Percentiles rank a stretch among this genome's conserved stretches.
Conservation (phyloP, 2,888 invertebrate genomes). For the Ormyrus rosae region DNA sequence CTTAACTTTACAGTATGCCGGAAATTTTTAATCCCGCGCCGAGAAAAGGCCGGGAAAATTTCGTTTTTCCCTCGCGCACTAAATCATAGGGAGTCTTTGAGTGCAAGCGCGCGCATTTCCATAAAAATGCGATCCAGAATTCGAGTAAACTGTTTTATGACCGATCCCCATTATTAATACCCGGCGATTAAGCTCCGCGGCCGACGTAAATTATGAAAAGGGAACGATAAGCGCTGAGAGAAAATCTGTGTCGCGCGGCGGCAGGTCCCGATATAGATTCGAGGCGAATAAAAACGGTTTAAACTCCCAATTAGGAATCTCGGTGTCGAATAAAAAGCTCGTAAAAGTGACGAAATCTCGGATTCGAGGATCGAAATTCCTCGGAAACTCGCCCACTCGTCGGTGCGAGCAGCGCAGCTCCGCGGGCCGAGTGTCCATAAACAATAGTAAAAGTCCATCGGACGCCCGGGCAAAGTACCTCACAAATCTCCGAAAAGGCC, state of each 20-base stretch:
- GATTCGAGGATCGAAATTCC: not conserved
- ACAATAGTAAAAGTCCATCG: constrained; percentile 49
- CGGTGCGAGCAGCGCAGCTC: not conserved
- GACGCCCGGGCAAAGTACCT: constrained; percentile 22
- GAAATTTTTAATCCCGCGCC: constrained; percentile 35
- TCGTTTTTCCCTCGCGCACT: not conserved
- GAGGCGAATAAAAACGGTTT: constrained; percentile 1
- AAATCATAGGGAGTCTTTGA: not conserved
- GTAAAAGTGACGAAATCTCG: constrained; percentile 46
- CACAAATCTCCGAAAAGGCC: constrained; percentile 49
- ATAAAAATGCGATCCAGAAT: not conserved
- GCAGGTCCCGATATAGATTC: constrained; percentile 2
- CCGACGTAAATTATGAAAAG: constrained; percentile 29
- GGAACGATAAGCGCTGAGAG: constrained; percentile 39
- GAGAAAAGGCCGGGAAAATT: not conserved
- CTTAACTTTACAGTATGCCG: not conserved
- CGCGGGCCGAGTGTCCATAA: constrained; percentile 20
- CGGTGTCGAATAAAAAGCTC: constrained; percentile 38
- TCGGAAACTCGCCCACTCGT: constrained; percentile 22
- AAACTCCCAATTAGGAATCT: constrained; percentile 20
- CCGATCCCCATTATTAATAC: constrained; percentile 24
- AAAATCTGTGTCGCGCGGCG: constrained; percentile 29
- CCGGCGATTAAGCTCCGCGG: not conserved
- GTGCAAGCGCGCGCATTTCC: not conserved
- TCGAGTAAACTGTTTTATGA: constrained; percentile 15